Evolutionary conservation across 2,113 vertebrate species (phyloP).

Genomic region (Lampris incognitus): DNA sequence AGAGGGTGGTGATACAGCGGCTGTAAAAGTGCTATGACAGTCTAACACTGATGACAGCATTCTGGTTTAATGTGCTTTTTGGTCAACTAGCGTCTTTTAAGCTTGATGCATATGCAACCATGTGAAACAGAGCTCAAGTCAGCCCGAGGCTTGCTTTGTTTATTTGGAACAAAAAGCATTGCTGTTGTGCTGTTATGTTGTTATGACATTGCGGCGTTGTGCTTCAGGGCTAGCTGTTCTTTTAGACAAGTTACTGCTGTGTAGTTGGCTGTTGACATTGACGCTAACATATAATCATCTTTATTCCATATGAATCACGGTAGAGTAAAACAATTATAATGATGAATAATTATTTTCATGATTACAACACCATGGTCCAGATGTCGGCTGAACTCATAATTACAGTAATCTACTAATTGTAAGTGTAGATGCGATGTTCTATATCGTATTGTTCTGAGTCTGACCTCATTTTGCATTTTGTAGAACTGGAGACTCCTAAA

Average conservation of each 20-base stretch:
- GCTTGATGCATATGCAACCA: neutral
- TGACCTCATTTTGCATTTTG: constrained; percentile 20
- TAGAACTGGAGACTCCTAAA: constrained; percentile 56
- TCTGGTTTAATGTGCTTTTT: neutral
- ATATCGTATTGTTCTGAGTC: neutral
- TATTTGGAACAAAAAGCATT: too few relatives aligned
- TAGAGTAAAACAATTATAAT: too few relatives aligned
- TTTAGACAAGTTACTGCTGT: too few relatives aligned
- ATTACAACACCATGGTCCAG: neutral
- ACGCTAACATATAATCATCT: neutral
- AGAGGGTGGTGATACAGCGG: neutral
- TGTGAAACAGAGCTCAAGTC: too few relatives aligned
- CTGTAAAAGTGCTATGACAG: neutral
- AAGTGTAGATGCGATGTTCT: neutral
- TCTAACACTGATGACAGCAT: neutral
- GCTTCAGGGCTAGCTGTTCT: neutral
- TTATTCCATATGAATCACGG: neutral
- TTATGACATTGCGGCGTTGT: too few relatives aligned
- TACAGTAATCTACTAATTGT: neutral
- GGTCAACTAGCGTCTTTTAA: neutral
- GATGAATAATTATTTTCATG: neutral
- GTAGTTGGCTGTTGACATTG: too few relatives aligned
- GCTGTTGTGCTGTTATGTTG: too few relatives aligned
- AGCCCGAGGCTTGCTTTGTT: too few relatives aligned
- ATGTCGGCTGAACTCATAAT: neutral